Percentiles rank a stretch among this genome's conserved stretches.
Conservation (phyloP, 2,797 vertebrate species). For the Glyptemys insculpta region DNA sequence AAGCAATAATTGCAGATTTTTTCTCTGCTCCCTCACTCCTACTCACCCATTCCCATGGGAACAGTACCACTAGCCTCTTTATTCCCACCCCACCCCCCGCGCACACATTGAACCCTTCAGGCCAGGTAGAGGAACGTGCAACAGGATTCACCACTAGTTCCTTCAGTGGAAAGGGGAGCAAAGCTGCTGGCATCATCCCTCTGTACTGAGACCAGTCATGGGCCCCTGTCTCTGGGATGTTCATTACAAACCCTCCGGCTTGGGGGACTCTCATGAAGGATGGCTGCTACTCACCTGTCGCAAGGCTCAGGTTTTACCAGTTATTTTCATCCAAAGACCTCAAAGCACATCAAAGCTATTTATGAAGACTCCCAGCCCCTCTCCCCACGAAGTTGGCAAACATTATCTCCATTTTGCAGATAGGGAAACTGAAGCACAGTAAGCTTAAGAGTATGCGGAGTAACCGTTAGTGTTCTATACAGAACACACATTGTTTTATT, state of each 20-base stretch:
- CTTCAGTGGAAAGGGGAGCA: fast-evolving
- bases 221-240: not conserved
- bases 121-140: not conserved
- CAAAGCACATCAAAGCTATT: slow-evolving; percentile 65
- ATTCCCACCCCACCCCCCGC: too few relatives aligned
- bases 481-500: slow-evolving; percentile 63
- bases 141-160: not conserved
- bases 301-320: not conserved
- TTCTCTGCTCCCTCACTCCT: not conserved
- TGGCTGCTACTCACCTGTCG: not conserved
- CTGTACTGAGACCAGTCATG: not conserved
- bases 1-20: not conserved
- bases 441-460: slow-evolving; percentile 71
- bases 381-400: slow-evolving; percentile 48
- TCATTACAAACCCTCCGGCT: not conserved
- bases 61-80: not conserved
- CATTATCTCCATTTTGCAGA: slow-evolving; percentile 56
- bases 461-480: slow-evolving; percentile 64
- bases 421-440: slow-evolving; percentile 67
- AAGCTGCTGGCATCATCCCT: not conserved
- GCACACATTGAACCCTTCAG: not conserved
- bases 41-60: not conserved
- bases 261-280: not conserved
- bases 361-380: slow-evolving; percentile 21
- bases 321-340: slow-evolving; percentile 50